Percentiles rank a stretch among this genome's conserved stretches.
phyloP scores from a whole-genome alignment of 2,888 invertebrate genomes.

The Ametastegia equiseti region DNA sequence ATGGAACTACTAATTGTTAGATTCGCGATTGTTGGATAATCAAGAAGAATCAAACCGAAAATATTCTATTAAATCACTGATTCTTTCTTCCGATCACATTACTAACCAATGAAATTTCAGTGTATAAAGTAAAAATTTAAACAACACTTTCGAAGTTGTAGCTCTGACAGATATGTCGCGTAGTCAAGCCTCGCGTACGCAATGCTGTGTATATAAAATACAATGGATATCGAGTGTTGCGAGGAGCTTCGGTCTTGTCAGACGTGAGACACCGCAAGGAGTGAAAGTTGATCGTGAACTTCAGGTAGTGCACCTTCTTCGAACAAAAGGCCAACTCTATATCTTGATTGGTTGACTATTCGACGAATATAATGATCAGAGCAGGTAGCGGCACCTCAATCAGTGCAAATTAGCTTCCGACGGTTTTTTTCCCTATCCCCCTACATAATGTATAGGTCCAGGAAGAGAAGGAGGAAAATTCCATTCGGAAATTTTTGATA shows the following conservation, averaged over 20 bases:
- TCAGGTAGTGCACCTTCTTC: slow-evolving; percentile 58
- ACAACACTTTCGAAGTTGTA: slow-evolving; percentile 4
- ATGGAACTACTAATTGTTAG: background rate
- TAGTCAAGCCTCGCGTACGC: slow-evolving; percentile 5
- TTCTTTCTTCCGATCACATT: background rate
- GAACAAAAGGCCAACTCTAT: slow-evolving; percentile 52
- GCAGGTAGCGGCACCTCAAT: background rate
- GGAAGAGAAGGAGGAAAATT: slow-evolving; percentile 14
- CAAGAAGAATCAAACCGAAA: background rate
- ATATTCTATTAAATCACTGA: background rate
- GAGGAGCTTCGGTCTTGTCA: slow-evolving; percentile 60
- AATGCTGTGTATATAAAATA: slow-evolving; percentile 28
- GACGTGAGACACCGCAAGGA: slow-evolving; percentile 57
- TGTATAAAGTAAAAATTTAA: background rate
- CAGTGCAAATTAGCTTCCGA: background rate
- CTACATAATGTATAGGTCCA: background rate
- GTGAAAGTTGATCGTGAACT: slow-evolving; percentile 75
- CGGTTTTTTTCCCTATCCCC: background rate
- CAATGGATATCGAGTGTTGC: slow-evolving; percentile 48
- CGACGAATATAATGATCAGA: background rate
- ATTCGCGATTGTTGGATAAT: background rate
- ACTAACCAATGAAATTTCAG: background rate
- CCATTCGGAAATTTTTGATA: background rate
- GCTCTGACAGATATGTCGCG: slow-evolving; percentile 18
- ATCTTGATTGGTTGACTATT: background rate